Conservation (phyloP, 2,113 vertebrate genomes). For the Pteruthius melanotis region DNA sequence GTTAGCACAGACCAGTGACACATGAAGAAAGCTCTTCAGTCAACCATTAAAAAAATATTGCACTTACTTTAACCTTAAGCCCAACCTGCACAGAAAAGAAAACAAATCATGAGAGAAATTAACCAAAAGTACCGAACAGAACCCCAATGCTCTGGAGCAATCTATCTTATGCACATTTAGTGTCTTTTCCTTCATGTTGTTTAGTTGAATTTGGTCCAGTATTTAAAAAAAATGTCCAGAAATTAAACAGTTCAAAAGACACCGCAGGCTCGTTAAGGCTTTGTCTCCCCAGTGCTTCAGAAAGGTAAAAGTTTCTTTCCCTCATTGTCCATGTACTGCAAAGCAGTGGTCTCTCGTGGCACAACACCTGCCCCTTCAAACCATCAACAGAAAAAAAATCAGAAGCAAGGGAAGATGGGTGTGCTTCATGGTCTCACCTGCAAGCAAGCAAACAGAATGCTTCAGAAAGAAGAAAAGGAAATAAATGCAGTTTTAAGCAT, state of each 20-base stretch:
- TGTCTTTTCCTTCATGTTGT: constrained; percentile 45
- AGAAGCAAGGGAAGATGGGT: constrained; percentile 76
- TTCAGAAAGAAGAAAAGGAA: neutral
- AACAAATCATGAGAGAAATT: neutral
- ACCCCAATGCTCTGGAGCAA: neutral
- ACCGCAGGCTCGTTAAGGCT: constrained; percentile 86
- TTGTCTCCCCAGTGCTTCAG: constrained; percentile 74
- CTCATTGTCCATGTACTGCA: constrained; percentile 45
- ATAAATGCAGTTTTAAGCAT: neutral
- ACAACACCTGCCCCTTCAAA: constrained; percentile 53
- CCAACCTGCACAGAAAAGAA: constrained; percentile 49
- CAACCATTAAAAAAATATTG: constrained; percentile 68
- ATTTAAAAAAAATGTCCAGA: constrained; percentile 66
- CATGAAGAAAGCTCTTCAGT: constrained; percentile 60
- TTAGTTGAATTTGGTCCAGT: constrained; percentile 68
- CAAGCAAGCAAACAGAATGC: neutral
- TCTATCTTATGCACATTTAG: constrained; percentile 17
- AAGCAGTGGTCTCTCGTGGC: constrained; percentile 60
- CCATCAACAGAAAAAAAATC: constrained; percentile 42
- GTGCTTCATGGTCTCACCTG: constrained; percentile 67
- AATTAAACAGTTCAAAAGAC: constrained; percentile 76
- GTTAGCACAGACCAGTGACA: constrained; percentile 28
- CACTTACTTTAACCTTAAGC: constrained; percentile 68
- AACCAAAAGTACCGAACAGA: neutral
- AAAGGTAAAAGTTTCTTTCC: constrained; percentile 45